Evolutionary conservation across 1,140 invertebrate species (phyloP), one percentile per base, ranked within the genome.

Genomic region (Zaprionus gabonicus): DNA sequence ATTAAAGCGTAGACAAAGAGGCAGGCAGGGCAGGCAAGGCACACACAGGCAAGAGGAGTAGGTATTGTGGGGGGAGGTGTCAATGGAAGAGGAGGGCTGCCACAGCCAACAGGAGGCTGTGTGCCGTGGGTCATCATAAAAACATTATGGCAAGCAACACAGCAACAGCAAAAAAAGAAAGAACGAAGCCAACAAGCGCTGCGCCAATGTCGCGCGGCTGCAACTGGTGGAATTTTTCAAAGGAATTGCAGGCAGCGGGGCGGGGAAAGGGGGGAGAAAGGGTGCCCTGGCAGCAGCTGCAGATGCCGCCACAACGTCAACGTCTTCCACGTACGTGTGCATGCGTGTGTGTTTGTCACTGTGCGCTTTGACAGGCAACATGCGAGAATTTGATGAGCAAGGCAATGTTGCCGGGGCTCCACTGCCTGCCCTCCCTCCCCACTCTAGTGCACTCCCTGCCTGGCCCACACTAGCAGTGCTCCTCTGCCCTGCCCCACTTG

Each of bases 331-430:
- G 31, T 28, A 41, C 34, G 49, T 68, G 44, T 56, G 63, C 25
- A 27, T 63, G 66, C 74, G 82, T 70, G 76, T 82, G 57, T 75
- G 79, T 78, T 74, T 91, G 88, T 91, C 88, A 87, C 76, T 78
- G 36, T 13, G 69, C 68, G 78, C 76, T 82, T 82, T 91, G 88
- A 91, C 88, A 91, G 88, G 62, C 83, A 88, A 91, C 88, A 91
- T 91, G 88, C 83, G 88, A 91, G 79, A 87, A 80, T 91, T 91
- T 91, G 88, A 91, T 87, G 83, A 88, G 83, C 88, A 55, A 34
- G 68, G 62, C 66, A 67, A 68, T 68, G 62, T 64, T 57, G 44
- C 51, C 34, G 28, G 12, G 27, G 41, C 34, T 23, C 36, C 63
- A 55, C 68, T 60, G 44, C 31, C 10, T 59, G 20, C 20, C n/a